Percentiles rank a stretch among this genome's conserved stretches.
phyloP scores from a whole-genome alignment of 2,888 invertebrate genomes.

The Acronicta aceris region DNA sequence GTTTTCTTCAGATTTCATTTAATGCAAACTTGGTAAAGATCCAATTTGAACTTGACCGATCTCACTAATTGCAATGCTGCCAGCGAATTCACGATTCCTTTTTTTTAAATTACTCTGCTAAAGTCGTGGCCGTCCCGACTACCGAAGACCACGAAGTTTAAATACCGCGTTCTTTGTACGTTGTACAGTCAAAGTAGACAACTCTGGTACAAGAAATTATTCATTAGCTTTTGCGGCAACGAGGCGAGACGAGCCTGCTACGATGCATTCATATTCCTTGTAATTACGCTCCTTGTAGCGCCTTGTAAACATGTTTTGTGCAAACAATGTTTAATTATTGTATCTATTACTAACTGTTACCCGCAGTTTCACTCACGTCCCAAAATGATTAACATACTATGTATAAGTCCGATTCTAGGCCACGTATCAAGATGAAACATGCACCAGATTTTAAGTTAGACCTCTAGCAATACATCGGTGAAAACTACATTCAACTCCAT shows the following conservation, averaged over 20 bases:
- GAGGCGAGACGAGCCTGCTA: slow-evolving; percentile 40
- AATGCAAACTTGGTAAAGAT: slow-evolving; percentile 48
- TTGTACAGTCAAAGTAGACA: slow-evolving; percentile 65
- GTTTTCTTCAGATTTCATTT: slow-evolving; percentile 44
- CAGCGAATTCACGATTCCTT: slow-evolving; percentile 39
- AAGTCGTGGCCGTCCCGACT: slow-evolving; percentile 20
- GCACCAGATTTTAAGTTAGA: too few relatives aligned
- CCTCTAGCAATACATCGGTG: too few relatives aligned
- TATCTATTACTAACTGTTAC: not conserved
- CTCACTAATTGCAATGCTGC: slow-evolving; percentile 50
- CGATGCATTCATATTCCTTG: slow-evolving; percentile 42
- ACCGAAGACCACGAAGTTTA: slow-evolving; percentile 53
- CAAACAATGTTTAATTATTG: slow-evolving; percentile 24
- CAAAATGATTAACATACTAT: too few relatives aligned
- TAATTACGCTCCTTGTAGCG: slow-evolving; percentile 35
- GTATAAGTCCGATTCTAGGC: too few relatives aligned
- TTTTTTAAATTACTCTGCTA: slow-evolving; percentile 35
- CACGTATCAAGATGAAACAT: too few relatives aligned
- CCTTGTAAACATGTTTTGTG: slow-evolving; percentile 20
- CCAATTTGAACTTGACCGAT: slow-evolving; percentile 56
- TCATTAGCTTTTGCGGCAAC: slow-evolving; percentile 65
- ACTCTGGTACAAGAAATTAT: slow-evolving; percentile 72
- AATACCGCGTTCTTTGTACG: slow-evolving; percentile 56
- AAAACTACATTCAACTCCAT: too few relatives aligned
- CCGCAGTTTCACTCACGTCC: too few relatives aligned